phyloP scores from a whole-genome alignment of 2,888 invertebrate species.

The Physocephala rufipes region DNA sequence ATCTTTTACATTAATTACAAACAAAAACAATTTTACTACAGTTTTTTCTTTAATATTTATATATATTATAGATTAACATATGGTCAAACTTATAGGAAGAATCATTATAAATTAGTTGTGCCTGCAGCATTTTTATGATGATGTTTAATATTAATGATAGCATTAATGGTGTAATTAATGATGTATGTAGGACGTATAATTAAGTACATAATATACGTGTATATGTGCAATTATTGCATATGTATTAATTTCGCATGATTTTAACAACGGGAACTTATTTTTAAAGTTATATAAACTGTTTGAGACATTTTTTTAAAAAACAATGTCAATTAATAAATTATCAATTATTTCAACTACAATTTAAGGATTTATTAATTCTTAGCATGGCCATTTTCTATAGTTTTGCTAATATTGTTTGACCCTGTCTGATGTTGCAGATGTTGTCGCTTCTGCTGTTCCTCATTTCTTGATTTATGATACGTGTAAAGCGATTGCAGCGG shows the following conservation, averaged over 20 bases:
- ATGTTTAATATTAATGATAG: constrained; percentile 13
- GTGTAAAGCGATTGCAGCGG: constrained; percentile 85
- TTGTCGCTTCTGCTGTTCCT: constrained; percentile 47
- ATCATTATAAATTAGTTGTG: constrained; percentile 17
- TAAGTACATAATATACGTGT: constrained; percentile 31
- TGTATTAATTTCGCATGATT: constrained; percentile 39
- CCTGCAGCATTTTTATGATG: constrained; percentile 16
- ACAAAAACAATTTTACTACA: too few species aligned
- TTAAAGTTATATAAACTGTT: neutral
- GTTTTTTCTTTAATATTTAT: constrained; percentile 5
- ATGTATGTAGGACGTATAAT: constrained; percentile 23
- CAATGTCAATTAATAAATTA: constrained; percentile 39
- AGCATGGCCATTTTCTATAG: constrained; percentile 57
- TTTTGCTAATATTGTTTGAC: constrained; percentile 41
- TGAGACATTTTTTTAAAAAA: constrained; percentile 33
- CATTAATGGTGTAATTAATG: constrained; percentile 3
- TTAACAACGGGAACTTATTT: constrained; percentile 38
- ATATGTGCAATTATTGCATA: constrained; percentile 24
- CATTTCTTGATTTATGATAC: constrained; percentile 58
- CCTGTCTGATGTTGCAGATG: constrained; percentile 38
- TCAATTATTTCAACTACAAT: constrained; percentile 36
- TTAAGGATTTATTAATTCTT: constrained; percentile 41
- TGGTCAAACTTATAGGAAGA: constrained; percentile 22
- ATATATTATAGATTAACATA: too few species aligned
- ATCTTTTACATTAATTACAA: too few species aligned